Percentiles rank a stretch among this genome's conserved stretches.
Evolutionary conservation across 64 coral and sea anemone species (phyloP).

Genomic region (Platygyra sinensis): DNA sequence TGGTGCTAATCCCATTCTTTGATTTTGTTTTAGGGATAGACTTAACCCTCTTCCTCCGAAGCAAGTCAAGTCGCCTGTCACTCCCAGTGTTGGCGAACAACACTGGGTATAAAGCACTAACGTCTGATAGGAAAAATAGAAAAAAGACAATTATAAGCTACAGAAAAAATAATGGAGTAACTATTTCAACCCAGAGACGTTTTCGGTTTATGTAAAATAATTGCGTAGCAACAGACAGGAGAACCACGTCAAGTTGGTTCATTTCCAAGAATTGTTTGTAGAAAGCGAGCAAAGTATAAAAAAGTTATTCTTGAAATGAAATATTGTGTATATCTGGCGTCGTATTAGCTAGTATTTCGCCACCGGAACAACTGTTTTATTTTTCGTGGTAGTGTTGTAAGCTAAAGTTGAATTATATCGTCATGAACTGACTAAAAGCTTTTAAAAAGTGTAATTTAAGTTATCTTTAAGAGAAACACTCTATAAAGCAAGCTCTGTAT

Average conservation of each 20-base stretch:
- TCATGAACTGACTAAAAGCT: not conserved
- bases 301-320: not conserved
- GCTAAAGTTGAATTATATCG: not conserved
- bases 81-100: not conserved
- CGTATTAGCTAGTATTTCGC: not conserved
- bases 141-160: not conserved
- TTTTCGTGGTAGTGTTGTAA: not conserved
- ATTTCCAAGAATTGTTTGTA: not conserved
- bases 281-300: not conserved
- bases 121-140: not conserved
- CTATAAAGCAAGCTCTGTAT: constrained; percentile 10
- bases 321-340: too few relatives aligned
- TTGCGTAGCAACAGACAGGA: not conserved
- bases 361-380: not conserved
- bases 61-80: not conserved
- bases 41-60: not conserved
- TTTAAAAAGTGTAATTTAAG: constrained; percentile 16
- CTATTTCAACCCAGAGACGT: not conserved
- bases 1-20: not conserved
- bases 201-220: not conserved
- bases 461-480: constrained; percentile 21
- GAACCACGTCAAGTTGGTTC: not conserved
- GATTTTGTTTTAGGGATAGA: constrained; percentile 7
- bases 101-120: constrained; percentile 20
- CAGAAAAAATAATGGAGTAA: not conserved